Evolutionary conservation across 2,113 vertebrate genomes (phyloP), one percentile per base, ranked within the genome.

Genomic region (Lepus timidus): DNA sequence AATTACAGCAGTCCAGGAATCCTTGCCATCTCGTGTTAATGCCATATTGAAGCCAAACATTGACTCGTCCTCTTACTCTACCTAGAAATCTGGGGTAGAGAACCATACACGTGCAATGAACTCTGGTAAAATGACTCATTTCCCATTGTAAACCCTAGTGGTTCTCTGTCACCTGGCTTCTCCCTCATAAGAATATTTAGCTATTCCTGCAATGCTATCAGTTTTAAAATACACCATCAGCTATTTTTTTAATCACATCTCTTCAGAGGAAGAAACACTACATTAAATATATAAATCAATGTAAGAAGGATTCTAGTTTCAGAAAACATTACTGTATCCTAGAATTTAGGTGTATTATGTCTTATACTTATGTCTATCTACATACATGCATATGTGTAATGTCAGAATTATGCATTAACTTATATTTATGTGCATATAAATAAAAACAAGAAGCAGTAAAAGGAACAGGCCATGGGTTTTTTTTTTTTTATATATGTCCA

Each of bases 1-100:
- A 95, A 93, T 97, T 93, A 97, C 64, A 51, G 82, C 36, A 73
- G 93, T 64, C 39, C 49, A 83, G 91, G 67, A 96, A 96, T 76
- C 78, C 3, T 1, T 61, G 74, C 33, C 88, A 58, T 75, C 90
- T 91, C 23, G 9, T 83, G 73, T 90, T 87, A 97, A 85, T 0
- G 8, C 29, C 82, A 94, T 61, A 88, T 31, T 51, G 65, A 97
- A 95, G 33, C 39, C 93, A 95, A 96, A 96, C 29, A 36, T 27
- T 29, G 91, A 49, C 74, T 93, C 62, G 81, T 39, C 68, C 27
- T 78, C 87, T 36, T 16, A 27, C n/a, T 94, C 95, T 23, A 25
- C 73, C 94, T 44, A 84, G 55, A 78, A 85, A 23, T 17, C 84
- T 5, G 16, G n/a, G 14, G 5, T 17, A 61, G 5, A 22, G 16